phyloP scores from a whole-genome alignment of 2,888 invertebrate genomes.

The Emmelina monodactyla region DNA sequence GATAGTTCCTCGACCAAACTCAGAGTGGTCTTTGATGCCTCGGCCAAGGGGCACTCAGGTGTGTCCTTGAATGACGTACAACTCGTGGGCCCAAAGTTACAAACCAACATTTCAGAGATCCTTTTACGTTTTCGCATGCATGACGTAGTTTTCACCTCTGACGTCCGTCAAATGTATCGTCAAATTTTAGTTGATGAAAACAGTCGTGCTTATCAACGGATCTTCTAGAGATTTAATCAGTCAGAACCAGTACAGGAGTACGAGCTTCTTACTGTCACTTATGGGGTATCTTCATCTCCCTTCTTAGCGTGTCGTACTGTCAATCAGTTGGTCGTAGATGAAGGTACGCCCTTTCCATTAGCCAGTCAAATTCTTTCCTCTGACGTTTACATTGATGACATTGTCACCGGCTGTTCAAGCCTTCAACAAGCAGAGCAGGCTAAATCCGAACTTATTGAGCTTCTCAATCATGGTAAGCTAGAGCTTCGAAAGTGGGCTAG shows the following conservation, averaged over 20 bases:
- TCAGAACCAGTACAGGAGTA: constrained; percentile 9
- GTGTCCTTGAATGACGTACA: constrained; percentile 7
- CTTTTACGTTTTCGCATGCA: constrained; percentile 13
- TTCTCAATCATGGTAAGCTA: too few relatives aligned
- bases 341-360: constrained; percentile 7
- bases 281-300: constrained; percentile 10
- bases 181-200: constrained; percentile 9
- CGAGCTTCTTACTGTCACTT: constrained; percentile 11
- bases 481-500: too few relatives aligned
- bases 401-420: background rate
- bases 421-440: background rate
- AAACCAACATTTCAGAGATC: constrained; percentile 10
- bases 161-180: constrained; percentile 12
- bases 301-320: constrained; percentile 12
- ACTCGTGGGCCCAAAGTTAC: constrained; percentile 10
- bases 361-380: constrained; percentile 1
- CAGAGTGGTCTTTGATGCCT: constrained; percentile 12
- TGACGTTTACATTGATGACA: background rate
- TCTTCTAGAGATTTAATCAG: constrained; percentile 8
- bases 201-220: constrained; percentile 10
- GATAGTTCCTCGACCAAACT: constrained; percentile 9
- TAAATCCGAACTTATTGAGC: background rate
- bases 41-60: constrained; percentile 4
- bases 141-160: constrained; percentile 11
- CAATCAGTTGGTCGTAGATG: constrained; percentile 11